These are phyloP conservation scores for Sinodicranocentrus sp. DNA, from an alignment of 2,888 invertebrate genomes.

Conservation along the genomic window DNA sequence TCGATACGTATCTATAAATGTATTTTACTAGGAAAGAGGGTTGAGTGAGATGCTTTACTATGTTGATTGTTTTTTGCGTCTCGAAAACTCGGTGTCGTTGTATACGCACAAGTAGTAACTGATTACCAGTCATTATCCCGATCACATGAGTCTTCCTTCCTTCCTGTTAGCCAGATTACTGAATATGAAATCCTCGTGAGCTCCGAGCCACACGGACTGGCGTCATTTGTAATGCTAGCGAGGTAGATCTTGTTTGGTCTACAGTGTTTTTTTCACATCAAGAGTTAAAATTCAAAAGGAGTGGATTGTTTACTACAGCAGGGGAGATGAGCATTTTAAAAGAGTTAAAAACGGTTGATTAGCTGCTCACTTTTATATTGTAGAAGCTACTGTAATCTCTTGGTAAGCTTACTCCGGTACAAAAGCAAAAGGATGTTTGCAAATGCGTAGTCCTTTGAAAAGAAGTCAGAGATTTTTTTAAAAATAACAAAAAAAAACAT, in stretches of 20 bases:
- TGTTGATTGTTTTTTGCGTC: conserved; percentile 37
- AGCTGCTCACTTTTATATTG: background rate
- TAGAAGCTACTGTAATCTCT: background rate
- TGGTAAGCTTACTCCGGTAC: background rate
- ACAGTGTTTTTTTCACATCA: background rate
- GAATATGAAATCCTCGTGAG: background rate
- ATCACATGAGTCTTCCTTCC: conserved; percentile 28
- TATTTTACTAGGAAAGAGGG: conserved; percentile 38
- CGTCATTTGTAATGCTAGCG: background rate
- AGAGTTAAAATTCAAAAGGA: too few relatives aligned
- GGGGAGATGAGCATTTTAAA: background rate
- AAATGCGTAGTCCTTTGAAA: too few relatives aligned
- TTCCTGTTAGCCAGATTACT: conserved; percentile 1
- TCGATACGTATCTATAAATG: conserved; percentile 50
- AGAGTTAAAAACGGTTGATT: background rate
- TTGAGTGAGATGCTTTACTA: conserved; percentile 35
- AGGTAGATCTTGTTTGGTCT: background rate
- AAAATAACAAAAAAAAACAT: too few relatives aligned
- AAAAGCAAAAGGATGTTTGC: too few relatives aligned
- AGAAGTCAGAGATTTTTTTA: too few relatives aligned
- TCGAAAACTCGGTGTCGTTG: background rate
- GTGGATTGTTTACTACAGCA: too few relatives aligned
- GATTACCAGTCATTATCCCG: conserved; percentile 47
- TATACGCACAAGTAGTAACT: conserved; percentile 10
- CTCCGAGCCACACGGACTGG: background rate